Evolutionary conservation across 2,113 vertebrate species (phyloP).

Genomic region (Channa argus): DNA sequence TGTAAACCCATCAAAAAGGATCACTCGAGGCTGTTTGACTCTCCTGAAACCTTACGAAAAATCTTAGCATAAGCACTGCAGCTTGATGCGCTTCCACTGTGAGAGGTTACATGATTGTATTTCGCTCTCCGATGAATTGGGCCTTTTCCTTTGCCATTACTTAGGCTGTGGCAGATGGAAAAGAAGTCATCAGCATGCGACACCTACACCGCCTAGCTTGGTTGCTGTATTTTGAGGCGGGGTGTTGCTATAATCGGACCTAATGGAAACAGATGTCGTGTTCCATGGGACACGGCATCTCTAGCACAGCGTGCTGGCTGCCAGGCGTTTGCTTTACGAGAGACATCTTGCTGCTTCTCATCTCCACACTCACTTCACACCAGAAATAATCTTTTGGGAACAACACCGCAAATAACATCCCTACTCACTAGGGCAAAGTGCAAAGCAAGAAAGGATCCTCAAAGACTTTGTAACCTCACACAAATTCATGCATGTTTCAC

Average conservation of each 20-base stretch:
- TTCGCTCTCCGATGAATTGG: conserved; percentile 69
- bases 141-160: conserved; percentile 59
- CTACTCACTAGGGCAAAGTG: conserved; percentile 2
- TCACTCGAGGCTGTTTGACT: conserved; percentile 2
- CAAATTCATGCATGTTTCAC: neutral
- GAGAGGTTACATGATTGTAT: conserved; percentile 63
- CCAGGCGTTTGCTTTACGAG: conserved; percentile 26
- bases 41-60: conserved; percentile 18
- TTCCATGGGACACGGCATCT: conserved; percentile 60
- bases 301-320: conserved; percentile 47
- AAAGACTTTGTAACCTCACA: neutral
- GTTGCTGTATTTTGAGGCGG: conserved; percentile 60
- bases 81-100: conserved; percentile 46
- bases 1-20: conserved; percentile 23
- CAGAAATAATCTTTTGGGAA: conserved; percentile 38
- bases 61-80: conserved; percentile 40
- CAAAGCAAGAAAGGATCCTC: conserved; percentile 14
- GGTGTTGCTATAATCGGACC: conserved; percentile 58
- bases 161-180: conserved; percentile 66
- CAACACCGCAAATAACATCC: conserved; percentile 36
- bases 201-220: conserved; percentile 39
- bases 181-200: conserved; percentile 74
- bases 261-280: conserved; percentile 78
- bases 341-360: conserved; percentile 60
- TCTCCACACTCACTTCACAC: conserved; percentile 39